Evolutionary conservation across 2,113 vertebrate species (phyloP), one percentile per base, ranked within the genome.

Genomic region (Lota lota): DNA sequence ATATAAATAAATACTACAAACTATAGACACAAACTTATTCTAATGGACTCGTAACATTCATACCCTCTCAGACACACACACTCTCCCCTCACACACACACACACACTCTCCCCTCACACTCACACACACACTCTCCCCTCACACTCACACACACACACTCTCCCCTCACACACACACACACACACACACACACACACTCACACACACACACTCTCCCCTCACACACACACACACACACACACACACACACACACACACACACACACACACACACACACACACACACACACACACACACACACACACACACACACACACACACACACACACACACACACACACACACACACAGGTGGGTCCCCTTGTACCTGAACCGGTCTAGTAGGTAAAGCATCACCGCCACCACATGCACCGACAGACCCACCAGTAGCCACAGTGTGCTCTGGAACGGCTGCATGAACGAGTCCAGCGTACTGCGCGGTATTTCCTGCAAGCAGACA

Each of bases 381-480:
- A 99, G 88, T 83, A 99, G 94, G 88, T 99, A 99, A 65, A 99
- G 87, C 97, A 99, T 99, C 87, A 99, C 97, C n/a, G 97, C 97
- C 91, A 99, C 97, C 89, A 99, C 97, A 12, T 99, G 97, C 73
- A 99, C 97, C 0, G 97, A 99, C 16, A 99, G 93, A 76, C 97
- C 97, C 88, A 99, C 97, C 87, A 99, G 87, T 80, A 99, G 89
- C 97, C 97, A 99, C 60, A 99, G 92, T 0, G 97, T 99, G 90
- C 97, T 99, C 91, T 99, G 97, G 87, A 99, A 99, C 0, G 97
- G 97, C 91, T 99, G 97, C 97, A 99, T 99, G 91, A 99, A 99
- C 0, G 97, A 99, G 85, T 99, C 97, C 93, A 99, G 77, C 1
- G 97, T 99, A 87, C 97, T 99, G 79, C 97, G 94, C 28, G 97